phyloP scores from a whole-genome alignment of 2,113 vertebrate species.

The Vulpes ferrilata region DNA sequence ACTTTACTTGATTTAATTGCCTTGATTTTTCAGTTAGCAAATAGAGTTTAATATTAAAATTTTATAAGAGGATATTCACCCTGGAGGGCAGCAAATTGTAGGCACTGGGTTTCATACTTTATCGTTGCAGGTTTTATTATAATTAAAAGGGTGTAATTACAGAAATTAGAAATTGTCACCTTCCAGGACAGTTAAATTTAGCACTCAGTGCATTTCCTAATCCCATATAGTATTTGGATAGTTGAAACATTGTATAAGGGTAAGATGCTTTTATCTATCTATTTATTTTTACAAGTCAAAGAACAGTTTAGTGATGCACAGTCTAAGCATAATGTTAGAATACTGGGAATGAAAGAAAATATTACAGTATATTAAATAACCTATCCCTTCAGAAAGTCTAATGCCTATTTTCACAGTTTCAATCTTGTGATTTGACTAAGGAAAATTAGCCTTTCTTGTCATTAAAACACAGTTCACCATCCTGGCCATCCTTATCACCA shows the following conservation, averaged over 20 bases:
- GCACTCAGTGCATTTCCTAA: background rate
- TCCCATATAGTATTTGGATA: background rate
- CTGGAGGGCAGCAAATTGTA: background rate
- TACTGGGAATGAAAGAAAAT: background rate
- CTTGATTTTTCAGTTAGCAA: slow-evolving; percentile 55
- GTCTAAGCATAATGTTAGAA: background rate
- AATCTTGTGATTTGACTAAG: slow-evolving; percentile 34
- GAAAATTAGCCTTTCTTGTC: background rate
- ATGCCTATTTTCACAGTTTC: background rate
- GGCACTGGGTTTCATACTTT: background rate
- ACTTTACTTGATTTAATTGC: background rate
- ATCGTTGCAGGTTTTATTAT: slow-evolving; percentile 27
- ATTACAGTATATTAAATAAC: background rate
- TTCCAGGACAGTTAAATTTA: slow-evolving; percentile 4
- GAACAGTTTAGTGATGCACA: slow-evolving; percentile 23
- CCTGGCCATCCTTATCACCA: background rate
- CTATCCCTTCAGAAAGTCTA: background rate
- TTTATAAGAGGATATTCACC: slow-evolving; percentile 9
- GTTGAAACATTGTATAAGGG: background rate
- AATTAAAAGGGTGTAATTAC: background rate
- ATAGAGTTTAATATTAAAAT: slow-evolving; percentile 27
- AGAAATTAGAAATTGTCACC: slow-evolving; percentile 4
- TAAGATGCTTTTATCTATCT: background rate
- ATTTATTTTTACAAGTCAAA: background rate
- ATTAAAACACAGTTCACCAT: background rate